phyloP scores from a whole-genome alignment of 2,113 vertebrate species.

The Phaethornis superciliosus region DNA sequence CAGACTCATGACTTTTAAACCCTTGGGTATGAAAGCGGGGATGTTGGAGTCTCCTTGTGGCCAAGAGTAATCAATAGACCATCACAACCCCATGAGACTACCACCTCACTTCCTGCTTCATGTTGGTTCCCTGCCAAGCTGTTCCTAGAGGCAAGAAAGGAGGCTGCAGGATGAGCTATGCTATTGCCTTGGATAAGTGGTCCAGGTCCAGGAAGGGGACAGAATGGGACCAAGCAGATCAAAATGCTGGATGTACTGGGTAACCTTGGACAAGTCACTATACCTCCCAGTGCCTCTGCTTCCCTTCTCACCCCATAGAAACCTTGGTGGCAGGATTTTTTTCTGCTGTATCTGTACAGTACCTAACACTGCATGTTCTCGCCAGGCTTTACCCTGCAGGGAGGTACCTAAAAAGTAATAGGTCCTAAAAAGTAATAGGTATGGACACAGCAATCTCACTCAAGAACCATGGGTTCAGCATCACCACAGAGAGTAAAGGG shows the following conservation, averaged over 20 bases:
- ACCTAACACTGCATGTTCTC: not conserved
- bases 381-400: not conserved
- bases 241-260: not conserved
- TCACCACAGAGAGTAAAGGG: not conserved
- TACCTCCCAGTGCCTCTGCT: rapidly evolving
- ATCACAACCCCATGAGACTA: rapidly evolving
- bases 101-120: not conserved
- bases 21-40: not conserved
- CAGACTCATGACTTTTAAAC: not conserved
- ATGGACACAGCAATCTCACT: not conserved
- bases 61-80: not conserved
- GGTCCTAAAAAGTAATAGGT: not conserved
- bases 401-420: not conserved
- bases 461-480: not conserved
- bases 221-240: not conserved
- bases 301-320: not conserved
- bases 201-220: not conserved
- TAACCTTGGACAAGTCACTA: not conserved
- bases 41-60: not conserved
- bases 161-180: not conserved
- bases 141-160: not conserved
- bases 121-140: not conserved
- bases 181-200: rapidly evolving
- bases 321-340: not conserved
- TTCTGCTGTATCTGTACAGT: not conserved